phyloP scores from a whole-genome alignment of 2,113 vertebrate genomes.

The Aptenodytes forsteri region DNA sequence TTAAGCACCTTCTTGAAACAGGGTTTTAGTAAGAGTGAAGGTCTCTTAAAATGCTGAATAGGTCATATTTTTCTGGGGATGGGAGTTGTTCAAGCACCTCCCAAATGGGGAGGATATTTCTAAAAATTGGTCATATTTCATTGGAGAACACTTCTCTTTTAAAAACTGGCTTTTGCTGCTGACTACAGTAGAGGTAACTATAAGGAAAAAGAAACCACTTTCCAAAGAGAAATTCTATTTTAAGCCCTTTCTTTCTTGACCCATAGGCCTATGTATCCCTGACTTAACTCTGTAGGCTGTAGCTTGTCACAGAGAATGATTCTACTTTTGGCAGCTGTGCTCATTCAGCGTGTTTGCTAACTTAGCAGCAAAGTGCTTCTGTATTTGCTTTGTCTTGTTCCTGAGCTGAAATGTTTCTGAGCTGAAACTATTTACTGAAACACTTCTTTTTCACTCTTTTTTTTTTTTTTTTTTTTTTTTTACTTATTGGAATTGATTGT shows the following conservation, averaged over 20 bases:
- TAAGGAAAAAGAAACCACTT: constrained; percentile 55
- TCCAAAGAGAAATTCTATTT: constrained; percentile 66
- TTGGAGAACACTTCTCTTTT: constrained; percentile 31
- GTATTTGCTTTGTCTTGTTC: constrained; percentile 55
- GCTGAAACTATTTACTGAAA: constrained; percentile 38
- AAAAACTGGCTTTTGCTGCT: constrained; percentile 58
- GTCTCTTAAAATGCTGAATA: neutral
- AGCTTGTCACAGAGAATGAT: neutral
- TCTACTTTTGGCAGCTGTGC: constrained; percentile 46
- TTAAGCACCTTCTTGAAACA: neutral
- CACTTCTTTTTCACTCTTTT: neutral
- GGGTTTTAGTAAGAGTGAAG: neutral
- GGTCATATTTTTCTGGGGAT: neutral
- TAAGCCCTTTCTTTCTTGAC: constrained; percentile 66
- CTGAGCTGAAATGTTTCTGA: neutral
- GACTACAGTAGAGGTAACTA: constrained; percentile 55
- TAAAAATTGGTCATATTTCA: neutral
- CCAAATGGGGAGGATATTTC: neutral
- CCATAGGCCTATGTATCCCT: constrained; percentile 14
- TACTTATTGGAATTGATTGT: constrained; percentile 7
- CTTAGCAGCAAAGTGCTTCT: constrained; percentile 47
- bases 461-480: neutral
- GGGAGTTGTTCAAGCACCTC: neutral
- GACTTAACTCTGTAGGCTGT: constrained; percentile 31
- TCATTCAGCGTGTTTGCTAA: constrained; percentile 17